phyloP scores from a whole-genome alignment of 2,797 vertebrate species.

The Sus cebifrons region DNA sequence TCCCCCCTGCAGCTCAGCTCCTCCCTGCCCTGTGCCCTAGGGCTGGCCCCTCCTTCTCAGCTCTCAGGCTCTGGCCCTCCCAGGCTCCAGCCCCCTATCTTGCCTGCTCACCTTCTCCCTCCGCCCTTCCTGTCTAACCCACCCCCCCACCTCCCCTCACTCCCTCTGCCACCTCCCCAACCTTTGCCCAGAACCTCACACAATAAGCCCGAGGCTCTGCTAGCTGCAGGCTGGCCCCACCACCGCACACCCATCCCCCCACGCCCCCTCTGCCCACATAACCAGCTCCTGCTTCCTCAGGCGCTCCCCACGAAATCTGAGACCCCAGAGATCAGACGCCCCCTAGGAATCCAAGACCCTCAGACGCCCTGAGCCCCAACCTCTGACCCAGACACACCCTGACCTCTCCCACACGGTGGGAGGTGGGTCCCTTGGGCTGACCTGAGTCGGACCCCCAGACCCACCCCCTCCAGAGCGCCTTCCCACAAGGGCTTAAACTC shows the following conservation, averaged over 20 bases:
- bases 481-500: not conserved
- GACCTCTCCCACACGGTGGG: not conserved
- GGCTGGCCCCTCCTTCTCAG: not conserved
- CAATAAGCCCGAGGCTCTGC: not conserved
- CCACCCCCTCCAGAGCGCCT: not conserved
- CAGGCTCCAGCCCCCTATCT: not conserved
- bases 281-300: not conserved
- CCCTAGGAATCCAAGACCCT: constrained; percentile 27
- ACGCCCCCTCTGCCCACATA: fast-evolving
- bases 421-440: not conserved
- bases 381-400: not conserved
- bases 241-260: not conserved
- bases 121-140: not conserved
- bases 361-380: not conserved
- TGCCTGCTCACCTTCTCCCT: not conserved
- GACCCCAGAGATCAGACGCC: not conserved
- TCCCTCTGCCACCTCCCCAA: not conserved
- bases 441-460: not conserved
- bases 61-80: not conserved
- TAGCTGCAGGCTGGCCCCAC: not conserved
- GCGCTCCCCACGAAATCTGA: not conserved
- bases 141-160: not conserved
- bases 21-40: not conserved
- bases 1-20: not conserved
- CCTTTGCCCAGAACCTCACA: constrained; percentile 6